phyloP scores from a whole-genome alignment of 2,888 invertebrate genomes.

The Chymomyza amoena region DNA sequence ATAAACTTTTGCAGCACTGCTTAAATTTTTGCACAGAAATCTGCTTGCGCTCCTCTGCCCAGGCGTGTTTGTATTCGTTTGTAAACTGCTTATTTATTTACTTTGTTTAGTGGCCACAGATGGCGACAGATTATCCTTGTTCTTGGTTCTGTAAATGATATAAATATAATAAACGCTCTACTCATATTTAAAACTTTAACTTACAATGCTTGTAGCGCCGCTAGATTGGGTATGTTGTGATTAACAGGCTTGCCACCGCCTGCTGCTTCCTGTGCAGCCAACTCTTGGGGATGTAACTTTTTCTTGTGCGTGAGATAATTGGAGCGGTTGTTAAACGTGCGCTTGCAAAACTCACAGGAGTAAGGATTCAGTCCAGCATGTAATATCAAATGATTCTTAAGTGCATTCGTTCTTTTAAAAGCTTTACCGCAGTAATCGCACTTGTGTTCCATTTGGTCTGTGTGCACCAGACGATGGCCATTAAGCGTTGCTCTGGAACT shows the following conservation, averaged over 20 bases:
- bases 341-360: conserved; percentile 75
- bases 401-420: conserved; percentile 73
- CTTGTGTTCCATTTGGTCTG: conserved; percentile 65
- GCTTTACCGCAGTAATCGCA: conserved; percentile 67
- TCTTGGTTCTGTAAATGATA: conserved; percentile 60
- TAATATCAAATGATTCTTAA: conserved; percentile 73
- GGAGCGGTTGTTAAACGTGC: conserved; percentile 74
- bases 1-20: too few relatives aligned
- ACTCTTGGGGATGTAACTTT: conserved; percentile 70
- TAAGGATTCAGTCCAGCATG: conserved; percentile 75
- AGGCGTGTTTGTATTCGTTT: too few relatives aligned
- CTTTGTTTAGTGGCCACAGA: conserved; percentile 75
- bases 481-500: conserved; percentile 59
- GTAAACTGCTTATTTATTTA: too few relatives aligned
- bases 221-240: conserved; percentile 77
- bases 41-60: too few relatives aligned
- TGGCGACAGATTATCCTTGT: conserved; percentile 69
- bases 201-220: conserved; percentile 76
- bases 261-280: conserved; percentile 76
- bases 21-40: too few relatives aligned
- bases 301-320: conserved; percentile 75
- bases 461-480: conserved; percentile 64
- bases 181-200: conserved; percentile 22
- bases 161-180: not conserved
- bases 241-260: conserved; percentile 72